These are phyloP conservation scores for Toxostoma redivivum DNA, from an alignment of 2,113 vertebrate species.

Conservation along the genomic window DNA sequence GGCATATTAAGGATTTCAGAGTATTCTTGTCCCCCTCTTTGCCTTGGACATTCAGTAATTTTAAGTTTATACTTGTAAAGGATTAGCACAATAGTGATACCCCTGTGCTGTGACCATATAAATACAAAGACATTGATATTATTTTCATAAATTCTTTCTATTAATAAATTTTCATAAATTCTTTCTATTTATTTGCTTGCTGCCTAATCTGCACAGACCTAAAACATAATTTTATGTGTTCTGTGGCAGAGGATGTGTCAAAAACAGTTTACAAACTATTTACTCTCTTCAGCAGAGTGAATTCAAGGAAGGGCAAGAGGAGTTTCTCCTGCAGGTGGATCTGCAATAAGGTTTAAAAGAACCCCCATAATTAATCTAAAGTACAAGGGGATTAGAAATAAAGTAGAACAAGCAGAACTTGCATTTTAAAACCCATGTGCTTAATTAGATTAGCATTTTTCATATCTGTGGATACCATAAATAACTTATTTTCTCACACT, in stretches of 20 bases:
- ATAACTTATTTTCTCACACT: neutral
- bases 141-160: neutral
- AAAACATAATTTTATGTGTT: neutral
- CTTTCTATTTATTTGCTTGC: neutral
- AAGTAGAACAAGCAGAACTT: neutral
- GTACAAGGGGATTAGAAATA: neutral
- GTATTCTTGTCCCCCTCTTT: neutral
- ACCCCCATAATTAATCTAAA: neutral
- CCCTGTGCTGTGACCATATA: neutral
- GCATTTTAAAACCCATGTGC: neutral
- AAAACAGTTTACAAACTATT: neutral
- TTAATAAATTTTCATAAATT: neutral
- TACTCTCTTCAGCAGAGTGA: neutral
- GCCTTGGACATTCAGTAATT: neutral
- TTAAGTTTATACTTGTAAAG: neutral
- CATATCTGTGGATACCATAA: neutral
- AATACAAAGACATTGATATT: neutral
- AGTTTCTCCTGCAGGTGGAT: neutral
- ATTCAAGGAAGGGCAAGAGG: neutral
- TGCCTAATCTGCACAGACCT: fast-evolving
- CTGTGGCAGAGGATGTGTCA: neutral
- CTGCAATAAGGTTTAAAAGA: neutral
- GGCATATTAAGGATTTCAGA: neutral
- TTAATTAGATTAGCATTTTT: neutral
- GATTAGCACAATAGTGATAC: neutral